Base-by-base conservation (phyloP, 92 coral and sea anemone genomes). In the Blastomussa wellsi region DNA sequence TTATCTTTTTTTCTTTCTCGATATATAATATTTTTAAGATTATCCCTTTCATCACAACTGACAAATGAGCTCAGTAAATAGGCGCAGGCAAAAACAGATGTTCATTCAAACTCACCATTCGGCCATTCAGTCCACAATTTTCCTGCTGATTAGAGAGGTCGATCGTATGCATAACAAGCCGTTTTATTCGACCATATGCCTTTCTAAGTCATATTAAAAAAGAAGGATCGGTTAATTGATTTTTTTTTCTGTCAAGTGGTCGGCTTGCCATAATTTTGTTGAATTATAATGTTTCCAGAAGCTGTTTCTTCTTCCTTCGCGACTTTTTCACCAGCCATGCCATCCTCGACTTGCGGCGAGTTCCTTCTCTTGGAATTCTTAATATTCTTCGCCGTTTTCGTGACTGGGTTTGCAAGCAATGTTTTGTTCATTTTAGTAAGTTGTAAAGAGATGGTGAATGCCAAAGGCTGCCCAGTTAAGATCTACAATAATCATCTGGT, bases 401-500 rank as follows among this genome's bases (percentile, higher is more conserved):
- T 75, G 11, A 62, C 22, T 26, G 79, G 79, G 17, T 75, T 75
- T 26, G 60, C 60, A 48, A 75, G 79, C 79, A 75, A 75, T 15
- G 59, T 12, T 48, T 20, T 49, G 13, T 75, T 75, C 14, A 47
- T 75, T 75, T 75, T 47, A 31, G 38, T 47, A 38, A 75, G 79
- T 31, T 75, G 2, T 41, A 75, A 75, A 31, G 48, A 15, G 60
- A 22, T 48, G 60, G 37, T 47, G 24, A 75, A 75, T 75, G 22
- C 26, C 4, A 75, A 75, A 75, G 57, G n/a, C 79, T 31, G 37
- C 39, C 5, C 29, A 22, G 65, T 17, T 49, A 8, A 29, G n/a
- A 29, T 26, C 37, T 29, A n/a, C 79, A 48, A 75, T 48, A 22
- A 15, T 32, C 26, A 75, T 48, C 62, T 75, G n/a, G n/a, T 28